Conservation (phyloP, 2,888 invertebrate genomes). For the Temnothorax rugatulus region DNA sequence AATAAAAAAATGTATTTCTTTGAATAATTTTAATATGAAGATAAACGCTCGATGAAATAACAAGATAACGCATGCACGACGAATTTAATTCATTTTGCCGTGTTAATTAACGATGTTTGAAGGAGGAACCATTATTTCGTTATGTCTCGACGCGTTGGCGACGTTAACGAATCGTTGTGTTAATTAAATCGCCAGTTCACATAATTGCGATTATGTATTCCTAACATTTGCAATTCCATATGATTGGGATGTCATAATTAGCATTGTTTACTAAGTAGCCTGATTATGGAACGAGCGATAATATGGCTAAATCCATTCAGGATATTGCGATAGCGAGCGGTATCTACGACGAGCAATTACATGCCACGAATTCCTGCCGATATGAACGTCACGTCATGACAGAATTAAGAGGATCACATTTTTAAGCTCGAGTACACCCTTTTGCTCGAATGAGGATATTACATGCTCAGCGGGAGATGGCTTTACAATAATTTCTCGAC, state of each 20-base stretch:
- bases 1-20: neutral
- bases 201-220: constrained; percentile 79
- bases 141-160: neutral
- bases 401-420: constrained; percentile 61
- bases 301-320: constrained; percentile 58
- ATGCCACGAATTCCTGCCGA: constrained; percentile 61
- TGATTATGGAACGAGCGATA: constrained; percentile 77
- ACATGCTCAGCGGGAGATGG: neutral
- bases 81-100: constrained; percentile 3
- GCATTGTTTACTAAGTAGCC: constrained; percentile 82
- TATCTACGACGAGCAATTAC: constrained; percentile 76
- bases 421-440: constrained; percentile 40
- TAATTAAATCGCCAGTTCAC: constrained; percentile 51
- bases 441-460: constrained; percentile 21
- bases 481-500: constrained; percentile 22
- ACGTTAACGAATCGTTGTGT: constrained; percentile 40
- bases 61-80: neutral
- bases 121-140: neutral
- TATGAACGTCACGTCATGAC: constrained; percentile 51
- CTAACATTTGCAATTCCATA: constrained; percentile 60
- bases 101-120: constrained; percentile 33
- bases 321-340: constrained; percentile 57
- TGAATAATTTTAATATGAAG: neutral
- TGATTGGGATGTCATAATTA: constrained; percentile 80
- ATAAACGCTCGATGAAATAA: neutral